phyloP scores from a whole-genome alignment of 2,113 vertebrate species.

The Clarias magur region DNA sequence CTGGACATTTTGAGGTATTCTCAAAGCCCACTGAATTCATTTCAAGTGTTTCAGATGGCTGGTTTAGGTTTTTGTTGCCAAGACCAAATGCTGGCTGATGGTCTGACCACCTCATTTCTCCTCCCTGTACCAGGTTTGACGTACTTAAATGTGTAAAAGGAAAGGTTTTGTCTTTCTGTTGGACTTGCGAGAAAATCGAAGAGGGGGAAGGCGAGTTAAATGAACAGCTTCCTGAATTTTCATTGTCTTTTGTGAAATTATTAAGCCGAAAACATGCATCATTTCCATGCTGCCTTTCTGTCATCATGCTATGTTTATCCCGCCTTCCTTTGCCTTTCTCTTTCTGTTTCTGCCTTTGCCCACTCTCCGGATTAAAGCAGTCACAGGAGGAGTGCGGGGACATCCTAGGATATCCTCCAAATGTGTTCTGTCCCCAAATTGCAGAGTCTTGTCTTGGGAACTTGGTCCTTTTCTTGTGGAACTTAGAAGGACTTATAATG shows the following conservation, averaged over 20 bases:
- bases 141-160: slow-evolving; percentile 65
- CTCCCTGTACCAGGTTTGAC: slow-evolving; percentile 60
- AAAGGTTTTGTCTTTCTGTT: slow-evolving; percentile 59
- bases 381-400: slow-evolving; percentile 82
- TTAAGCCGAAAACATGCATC: slow-evolving; percentile 31
- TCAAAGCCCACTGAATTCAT: slow-evolving; percentile 49
- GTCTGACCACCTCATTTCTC: slow-evolving; percentile 45
- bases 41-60: slow-evolving; percentile 36
- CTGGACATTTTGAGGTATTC: slow-evolving; percentile 46
- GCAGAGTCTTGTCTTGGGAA: slow-evolving; percentile 85
- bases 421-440: slow-evolving; percentile 76
- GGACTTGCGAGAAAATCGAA: slow-evolving; percentile 22
- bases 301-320: slow-evolving; percentile 53
- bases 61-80: slow-evolving; percentile 48
- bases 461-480: slow-evolving; percentile 92
- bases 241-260: slow-evolving; percentile 33
- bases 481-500: slow-evolving; percentile 91
- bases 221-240: slow-evolving; percentile 9
- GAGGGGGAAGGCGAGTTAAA: slow-evolving; percentile 23
- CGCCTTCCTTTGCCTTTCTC: slow-evolving; percentile 52
- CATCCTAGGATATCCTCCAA: slow-evolving; percentile 73
- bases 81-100: slow-evolving; percentile 40
- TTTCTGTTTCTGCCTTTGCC: slow-evolving; percentile 64
- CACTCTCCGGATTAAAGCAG: slow-evolving; percentile 80
- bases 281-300: slow-evolving; percentile 52